Evolutionary conservation across 2,888 invertebrate genomes (phyloP).

Genomic region (Sicus ferrugineus): DNA sequence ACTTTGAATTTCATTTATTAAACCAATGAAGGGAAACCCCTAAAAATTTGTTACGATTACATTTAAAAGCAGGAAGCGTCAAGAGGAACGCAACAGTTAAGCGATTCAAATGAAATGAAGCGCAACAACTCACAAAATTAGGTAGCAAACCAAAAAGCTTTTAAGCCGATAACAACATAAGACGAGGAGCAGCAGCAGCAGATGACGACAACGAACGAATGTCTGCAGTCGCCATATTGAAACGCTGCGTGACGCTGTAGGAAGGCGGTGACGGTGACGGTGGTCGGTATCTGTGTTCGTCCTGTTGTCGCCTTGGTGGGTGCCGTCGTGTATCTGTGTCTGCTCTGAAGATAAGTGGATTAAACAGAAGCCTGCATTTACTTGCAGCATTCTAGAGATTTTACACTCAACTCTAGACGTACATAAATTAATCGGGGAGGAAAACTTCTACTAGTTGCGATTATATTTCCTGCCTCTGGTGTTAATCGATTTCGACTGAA

Average conservation of each 20-base stretch:
- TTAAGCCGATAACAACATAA: constrained; percentile 11
- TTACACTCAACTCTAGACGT: not conserved
- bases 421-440: constrained; percentile 28
- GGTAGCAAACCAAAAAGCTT: constrained; percentile 26
- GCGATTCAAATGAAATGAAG: constrained; percentile 19
- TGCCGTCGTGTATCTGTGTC: not conserved
- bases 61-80: not conserved
- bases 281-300: not conserved
- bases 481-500: not conserved
- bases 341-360: constrained; percentile 32
- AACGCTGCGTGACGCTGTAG: no score
- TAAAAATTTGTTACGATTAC: no score
- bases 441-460: not conserved
- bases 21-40: not conserved
- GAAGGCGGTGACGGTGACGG: not conserved
- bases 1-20: not conserved
- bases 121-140: constrained; percentile 21
- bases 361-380: constrained; percentile 13
- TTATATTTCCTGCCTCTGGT: not conserved
- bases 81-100: not conserved
- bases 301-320: not conserved
- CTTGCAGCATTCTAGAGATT: not conserved
- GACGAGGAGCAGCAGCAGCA: not conserved
- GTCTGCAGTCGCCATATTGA: not conserved
- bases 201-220: not conserved